Percentiles rank a stretch among this genome's conserved stretches.
These are phyloP conservation scores for Xiphophorus couchianus DNA, from an alignment of 2,113 vertebrate species.

Conservation along the genomic window DNA sequence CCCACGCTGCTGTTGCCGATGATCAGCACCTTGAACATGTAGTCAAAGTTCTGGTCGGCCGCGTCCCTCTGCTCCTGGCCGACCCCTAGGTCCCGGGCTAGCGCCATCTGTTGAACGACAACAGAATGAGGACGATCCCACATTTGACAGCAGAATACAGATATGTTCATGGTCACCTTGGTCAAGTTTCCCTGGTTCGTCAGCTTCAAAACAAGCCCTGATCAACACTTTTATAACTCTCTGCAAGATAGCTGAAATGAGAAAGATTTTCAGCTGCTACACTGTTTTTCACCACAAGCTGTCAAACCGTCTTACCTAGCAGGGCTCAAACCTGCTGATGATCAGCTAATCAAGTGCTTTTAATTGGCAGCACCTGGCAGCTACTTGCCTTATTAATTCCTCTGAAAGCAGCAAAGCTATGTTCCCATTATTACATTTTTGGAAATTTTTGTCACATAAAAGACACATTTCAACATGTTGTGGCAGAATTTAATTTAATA, in stretches of 20 bases:
- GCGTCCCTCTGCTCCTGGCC: conserved; percentile 80
- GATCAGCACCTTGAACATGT: conserved; percentile 92
- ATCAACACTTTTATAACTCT: not conserved
- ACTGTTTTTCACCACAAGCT: not conserved
- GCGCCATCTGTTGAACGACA: conserved; percentile 80
- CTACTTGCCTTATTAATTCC: not conserved
- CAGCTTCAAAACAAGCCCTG: not conserved
- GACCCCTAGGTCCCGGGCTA: conserved; percentile 74
- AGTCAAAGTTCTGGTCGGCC: conserved; percentile 91
- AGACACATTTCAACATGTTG: not conserved
- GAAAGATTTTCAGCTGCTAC: not conserved
- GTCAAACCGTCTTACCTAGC: not conserved
- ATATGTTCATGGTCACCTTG: not conserved
- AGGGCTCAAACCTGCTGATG: not conserved
- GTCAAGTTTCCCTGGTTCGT: not conserved
- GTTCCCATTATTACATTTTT: not conserved
- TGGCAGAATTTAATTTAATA: not conserved
- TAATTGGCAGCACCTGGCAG: not conserved
- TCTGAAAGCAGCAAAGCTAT: not conserved
- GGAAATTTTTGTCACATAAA: not conserved
- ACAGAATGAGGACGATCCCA: not conserved
- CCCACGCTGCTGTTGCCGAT: conserved; percentile 92
- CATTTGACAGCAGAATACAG: not conserved
- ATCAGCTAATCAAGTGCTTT: not conserved
- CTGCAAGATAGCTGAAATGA: not conserved